These are phyloP conservation scores for Melanerpes formicivorus DNA, from an alignment of 2,113 vertebrate species.

Conservation along the genomic window DNA sequence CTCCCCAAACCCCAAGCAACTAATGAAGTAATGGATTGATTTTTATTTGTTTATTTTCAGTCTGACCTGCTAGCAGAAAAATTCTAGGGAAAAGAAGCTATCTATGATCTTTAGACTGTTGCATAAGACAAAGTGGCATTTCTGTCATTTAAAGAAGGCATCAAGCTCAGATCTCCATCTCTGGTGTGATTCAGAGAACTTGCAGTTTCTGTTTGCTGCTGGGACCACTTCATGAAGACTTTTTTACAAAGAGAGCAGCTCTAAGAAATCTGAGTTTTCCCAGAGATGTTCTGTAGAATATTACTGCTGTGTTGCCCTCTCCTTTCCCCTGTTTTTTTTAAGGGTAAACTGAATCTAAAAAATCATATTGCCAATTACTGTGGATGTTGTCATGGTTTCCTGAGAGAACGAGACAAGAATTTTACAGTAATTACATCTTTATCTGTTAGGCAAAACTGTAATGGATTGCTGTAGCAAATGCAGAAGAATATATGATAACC, in stretches of 20 bases:
- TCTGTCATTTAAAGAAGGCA: background rate
- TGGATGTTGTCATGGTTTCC: slow-evolving; percentile 1
- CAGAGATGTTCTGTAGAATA: background rate
- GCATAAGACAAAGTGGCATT: background rate
- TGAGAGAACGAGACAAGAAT: background rate
- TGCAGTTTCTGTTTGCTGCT: background rate
- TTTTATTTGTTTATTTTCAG: background rate
- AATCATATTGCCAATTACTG: background rate
- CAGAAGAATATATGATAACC: background rate
- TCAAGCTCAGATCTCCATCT: background rate
- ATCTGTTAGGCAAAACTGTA: background rate
- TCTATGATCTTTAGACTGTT: background rate
- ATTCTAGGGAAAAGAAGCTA: background rate
- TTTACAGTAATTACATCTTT: background rate
- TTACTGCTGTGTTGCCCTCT: background rate
- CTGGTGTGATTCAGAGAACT: background rate
- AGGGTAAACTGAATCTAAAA: background rate
- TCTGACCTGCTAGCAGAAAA: background rate
- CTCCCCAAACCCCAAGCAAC: too few relatives aligned
- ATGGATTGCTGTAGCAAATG: background rate
- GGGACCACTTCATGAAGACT: background rate
- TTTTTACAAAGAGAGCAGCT: background rate
- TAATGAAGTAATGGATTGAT: background rate
- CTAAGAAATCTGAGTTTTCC: background rate
- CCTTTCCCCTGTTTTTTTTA: background rate